Evolutionary conservation across 2,888 invertebrate species (phyloP), one percentile per base, ranked within the genome.

Genomic region (Limnephilus rhombicus): DNA sequence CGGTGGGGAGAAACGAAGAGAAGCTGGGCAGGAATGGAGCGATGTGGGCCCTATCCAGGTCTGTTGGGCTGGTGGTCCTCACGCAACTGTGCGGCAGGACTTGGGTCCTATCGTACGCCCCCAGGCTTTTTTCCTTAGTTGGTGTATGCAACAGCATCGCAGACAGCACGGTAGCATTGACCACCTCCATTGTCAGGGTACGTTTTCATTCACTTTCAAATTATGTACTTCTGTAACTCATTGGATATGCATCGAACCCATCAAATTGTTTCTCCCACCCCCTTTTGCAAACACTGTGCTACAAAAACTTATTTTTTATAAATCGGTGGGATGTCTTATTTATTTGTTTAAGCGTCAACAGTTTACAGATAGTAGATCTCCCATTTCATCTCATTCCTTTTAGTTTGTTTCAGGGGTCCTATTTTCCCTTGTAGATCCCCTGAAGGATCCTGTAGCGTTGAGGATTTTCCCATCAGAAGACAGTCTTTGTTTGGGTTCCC

Each of bases 71-170:
- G 41, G 85, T 89, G 85, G 5, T 91, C 0, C 87, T 91, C 41
- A 80, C 53, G 24, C 91, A 91, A 45, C 45, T 83, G 12, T 89
- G 89, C 18, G 89, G 83, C 18, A 45, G 91, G n/a, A 37, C 91
- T 31, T 91, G 91, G 91, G 91, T 91, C 29, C 82, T 85, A n/a
- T 91, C 29, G 5, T 91, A 91, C 15, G 89, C 85, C 24, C 91
- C 91, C 7, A 82, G 91, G 31, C 37, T 91, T 5, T 91, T 91
- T 24, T n/a, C 91, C 12, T 31, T 89, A 37, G 83, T 82, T 37
- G 91, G 91, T 29, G 89, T 85, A 41, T 91, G 91, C 80, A 83
- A 68, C 53, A 91, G 89, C 34, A 83, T 91, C 12, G 53, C 83
- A 29, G 89, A 91, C 80, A 83, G 80, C 49, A 89, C 91, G 4